Base-by-base conservation (phyloP, 1,140 invertebrate species). In the Panagrolaimus sp. region DNA sequence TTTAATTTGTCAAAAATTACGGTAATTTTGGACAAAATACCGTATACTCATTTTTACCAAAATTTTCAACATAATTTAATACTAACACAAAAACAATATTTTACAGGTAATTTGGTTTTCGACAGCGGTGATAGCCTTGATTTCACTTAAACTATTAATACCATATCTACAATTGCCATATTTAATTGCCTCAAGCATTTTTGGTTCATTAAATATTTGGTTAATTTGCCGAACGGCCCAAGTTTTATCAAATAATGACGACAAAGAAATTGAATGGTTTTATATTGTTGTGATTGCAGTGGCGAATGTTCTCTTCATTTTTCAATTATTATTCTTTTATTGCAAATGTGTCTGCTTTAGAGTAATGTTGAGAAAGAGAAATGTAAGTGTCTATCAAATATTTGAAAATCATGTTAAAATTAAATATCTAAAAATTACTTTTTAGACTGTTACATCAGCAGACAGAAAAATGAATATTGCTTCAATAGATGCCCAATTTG, bases 161-260 rank as follows among this genome's bases (percentile, higher is more conserved):
- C 52, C 52, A 28, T 58, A 58, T 58, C 52, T 58, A 8, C 52
- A 58, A 58, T 26, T 58, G 52, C 52, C 52, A n/a, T 58, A 58
- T 28, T 28, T 58, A 21, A 21, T 58, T 28, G 21, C 28, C 17
- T 58, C 21, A 26, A 28, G 21, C 17, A 58, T 58, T 2, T 21
- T 58, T 28, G 28, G 21, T n/a, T 26, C 28, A n/a, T 10, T 28
- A 21, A 58, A 26, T 58, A 28, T 28, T 12, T 26, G 28, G 21
- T 58, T 58, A 58, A 58, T 58, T 21, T 58, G 52, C 17, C 28
- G 21, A 21, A 58, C 21, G 21, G 52, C 52, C 15, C 28, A 58
- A 58, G 21, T 26, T 21, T 10, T 26, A 21, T 28, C 52, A 21
- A 12, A 12, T 12, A 21, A 58, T 58, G 52, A 26, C 17, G 52